Percentiles rank a stretch among this genome's conserved stretches.
These are phyloP conservation scores for Hylia prasina DNA, from an alignment of 2,113 vertebrate genomes.

Conservation along the genomic window DNA sequence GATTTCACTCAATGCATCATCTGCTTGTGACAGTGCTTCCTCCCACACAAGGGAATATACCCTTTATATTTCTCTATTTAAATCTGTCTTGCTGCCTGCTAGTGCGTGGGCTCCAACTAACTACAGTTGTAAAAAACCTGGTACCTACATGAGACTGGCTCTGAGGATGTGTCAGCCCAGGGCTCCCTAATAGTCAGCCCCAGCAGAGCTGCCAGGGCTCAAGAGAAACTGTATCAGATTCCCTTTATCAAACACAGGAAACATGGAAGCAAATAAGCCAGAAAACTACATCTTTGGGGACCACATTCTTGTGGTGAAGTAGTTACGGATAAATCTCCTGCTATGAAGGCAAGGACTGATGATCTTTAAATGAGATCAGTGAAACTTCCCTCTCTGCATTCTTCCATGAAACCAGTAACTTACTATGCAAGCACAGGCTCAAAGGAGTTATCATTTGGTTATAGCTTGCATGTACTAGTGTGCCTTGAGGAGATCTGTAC, in stretches of 20 bases:
- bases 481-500: not conserved
- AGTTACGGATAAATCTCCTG: not conserved
- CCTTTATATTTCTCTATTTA: not conserved
- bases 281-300: not conserved
- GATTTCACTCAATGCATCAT: not conserved
- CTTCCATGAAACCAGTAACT: not conserved
- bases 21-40: not conserved
- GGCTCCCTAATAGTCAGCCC: not conserved
- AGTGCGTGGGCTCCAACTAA: not conserved
- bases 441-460: not conserved
- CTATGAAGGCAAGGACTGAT: not conserved
- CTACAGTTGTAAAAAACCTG: not conserved
- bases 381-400: not conserved
- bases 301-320: not conserved
- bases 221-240: not conserved
- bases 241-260: not conserved
- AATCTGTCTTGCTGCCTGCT: not conserved
- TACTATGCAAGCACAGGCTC: not conserved
- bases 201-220: not conserved
- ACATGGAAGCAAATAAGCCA: not conserved
- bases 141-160: not conserved
- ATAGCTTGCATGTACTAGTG: not conserved
- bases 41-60: not conserved
- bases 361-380: not conserved
- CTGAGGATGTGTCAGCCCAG: fast-evolving